Conservation (phyloP, 2,888 invertebrate genomes). For the Archips crataeganus region DNA sequence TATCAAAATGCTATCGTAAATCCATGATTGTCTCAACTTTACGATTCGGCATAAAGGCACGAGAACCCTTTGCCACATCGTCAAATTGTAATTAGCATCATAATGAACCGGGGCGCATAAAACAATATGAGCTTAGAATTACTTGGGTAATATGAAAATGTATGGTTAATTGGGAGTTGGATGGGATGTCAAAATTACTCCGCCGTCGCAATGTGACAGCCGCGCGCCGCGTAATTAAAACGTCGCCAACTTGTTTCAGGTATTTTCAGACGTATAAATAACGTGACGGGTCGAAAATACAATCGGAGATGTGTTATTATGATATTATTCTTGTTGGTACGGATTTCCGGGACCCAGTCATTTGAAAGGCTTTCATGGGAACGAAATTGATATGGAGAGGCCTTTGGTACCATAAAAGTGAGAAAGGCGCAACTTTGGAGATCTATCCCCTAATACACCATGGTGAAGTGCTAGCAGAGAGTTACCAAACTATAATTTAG, state of each 20-base stretch:
- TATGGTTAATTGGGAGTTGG: slow-evolving; percentile 22
- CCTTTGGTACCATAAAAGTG: too few relatives aligned
- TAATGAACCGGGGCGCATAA: slow-evolving; percentile 22
- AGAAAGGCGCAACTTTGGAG: too few relatives aligned
- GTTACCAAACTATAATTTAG: too few relatives aligned
- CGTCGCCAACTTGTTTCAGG: slow-evolving; percentile 8
- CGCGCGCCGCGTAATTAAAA: slow-evolving; percentile 22
- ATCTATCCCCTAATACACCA: too few relatives aligned
- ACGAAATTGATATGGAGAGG: too few relatives aligned
- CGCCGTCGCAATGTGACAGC: slow-evolving; percentile 17
- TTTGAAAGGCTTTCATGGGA: too few relatives aligned
- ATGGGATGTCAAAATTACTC: slow-evolving; percentile 24
- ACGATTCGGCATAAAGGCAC: slow-evolving; percentile 23
- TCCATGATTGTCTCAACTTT: slow-evolving; percentile 14
- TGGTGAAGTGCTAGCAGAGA: too few relatives aligned
- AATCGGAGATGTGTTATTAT: neutral
- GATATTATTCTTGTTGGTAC: too few relatives aligned
- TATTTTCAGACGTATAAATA: slow-evolving; percentile 1
- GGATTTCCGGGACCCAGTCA: too few relatives aligned
- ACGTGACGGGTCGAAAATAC: neutral
- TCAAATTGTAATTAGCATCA: slow-evolving; percentile 32
- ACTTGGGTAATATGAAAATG: slow-evolving; percentile 29
- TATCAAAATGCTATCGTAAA: slow-evolving; percentile 8
- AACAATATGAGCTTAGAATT: slow-evolving; percentile 31
- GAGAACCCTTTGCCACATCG: slow-evolving; percentile 13